phyloP scores from a whole-genome alignment of 2,797 vertebrate species.

The Falco biarmicus region DNA sequence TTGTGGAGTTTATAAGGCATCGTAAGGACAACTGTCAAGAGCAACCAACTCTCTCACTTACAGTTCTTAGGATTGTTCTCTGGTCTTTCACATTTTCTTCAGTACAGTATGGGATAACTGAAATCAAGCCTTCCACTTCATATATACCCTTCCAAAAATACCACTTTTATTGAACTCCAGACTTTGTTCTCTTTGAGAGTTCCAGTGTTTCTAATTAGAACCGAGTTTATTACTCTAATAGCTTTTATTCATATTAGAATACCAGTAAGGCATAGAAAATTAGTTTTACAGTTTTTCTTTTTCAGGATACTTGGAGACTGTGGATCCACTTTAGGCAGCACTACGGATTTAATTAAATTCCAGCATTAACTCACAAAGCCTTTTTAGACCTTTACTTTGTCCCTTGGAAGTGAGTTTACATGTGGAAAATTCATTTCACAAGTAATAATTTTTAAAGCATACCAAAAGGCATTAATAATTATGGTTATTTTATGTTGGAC shows the following conservation, averaged over 20 bases:
- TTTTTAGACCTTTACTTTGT: constrained; percentile 28
- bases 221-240: constrained; percentile 56
- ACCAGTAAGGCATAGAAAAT: constrained; percentile 20
- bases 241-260: constrained; percentile 22
- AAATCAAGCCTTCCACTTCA: neutral
- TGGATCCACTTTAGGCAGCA: constrained; percentile 7
- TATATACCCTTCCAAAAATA: neutral
- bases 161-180: neutral
- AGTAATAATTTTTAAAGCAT: constrained; percentile 44
- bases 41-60: neutral
- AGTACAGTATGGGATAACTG: neutral
- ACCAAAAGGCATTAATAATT: constrained; percentile 19
- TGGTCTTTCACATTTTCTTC: neutral
- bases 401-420: constrained; percentile 13
- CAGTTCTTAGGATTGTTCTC: neutral
- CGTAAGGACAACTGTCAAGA: neutral
- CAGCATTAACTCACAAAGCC: constrained; percentile 16
- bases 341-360: constrained; percentile 31
- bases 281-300: constrained; percentile 29
- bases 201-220: constrained; percentile 53
- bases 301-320: neutral
- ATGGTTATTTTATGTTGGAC: neutral
- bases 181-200: constrained; percentile 19
- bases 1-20: neutral
- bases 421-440: constrained; percentile 32